These are phyloP conservation scores for Rotaria sp. DNA, from an alignment of 2,888 invertebrate species.

Conservation along the genomic window DNA sequence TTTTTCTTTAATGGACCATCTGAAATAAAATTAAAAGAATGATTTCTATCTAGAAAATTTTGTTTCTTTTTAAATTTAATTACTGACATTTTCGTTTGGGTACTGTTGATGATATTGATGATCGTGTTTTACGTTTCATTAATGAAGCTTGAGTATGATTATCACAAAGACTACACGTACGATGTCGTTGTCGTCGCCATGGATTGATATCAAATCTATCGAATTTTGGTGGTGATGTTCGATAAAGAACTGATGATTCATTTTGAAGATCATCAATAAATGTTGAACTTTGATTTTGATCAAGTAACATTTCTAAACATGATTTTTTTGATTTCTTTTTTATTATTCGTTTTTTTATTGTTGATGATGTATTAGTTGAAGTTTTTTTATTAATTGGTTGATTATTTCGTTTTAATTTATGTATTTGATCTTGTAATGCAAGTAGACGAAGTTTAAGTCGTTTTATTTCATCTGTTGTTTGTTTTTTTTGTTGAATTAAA, in stretches of 20 bases:
- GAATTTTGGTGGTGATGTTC: neutral
- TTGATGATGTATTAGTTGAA: neutral
- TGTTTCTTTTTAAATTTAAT: too few species aligned
- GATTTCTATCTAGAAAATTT: neutral
- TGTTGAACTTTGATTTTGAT: neutral
- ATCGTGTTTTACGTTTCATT: neutral
- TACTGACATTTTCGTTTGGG: neutral
- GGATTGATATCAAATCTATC: neutral
- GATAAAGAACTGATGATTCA: neutral
- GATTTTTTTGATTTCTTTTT: neutral
- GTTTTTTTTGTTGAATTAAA: conserved; percentile 1
- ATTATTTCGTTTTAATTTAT: conserved; percentile 5
- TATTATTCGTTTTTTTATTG: neutral
- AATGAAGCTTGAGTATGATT: neutral
- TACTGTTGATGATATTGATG: neutral
- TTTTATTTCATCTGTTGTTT: neutral
- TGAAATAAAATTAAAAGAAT: neutral
- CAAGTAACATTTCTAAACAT: conserved; percentile 16
- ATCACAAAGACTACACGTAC: conserved; percentile 1
- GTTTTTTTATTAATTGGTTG: neutral
- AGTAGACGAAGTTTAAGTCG: neutral
- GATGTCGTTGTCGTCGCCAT: neutral
- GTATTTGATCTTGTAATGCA: neutral
- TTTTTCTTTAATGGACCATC: neutral
- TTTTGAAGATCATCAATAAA: neutral